Percentiles rank a stretch among this genome's conserved stretches.
Evolutionary conservation across 2,113 vertebrate genomes (phyloP).

Genomic region (Synodontis membranacea): DNA sequence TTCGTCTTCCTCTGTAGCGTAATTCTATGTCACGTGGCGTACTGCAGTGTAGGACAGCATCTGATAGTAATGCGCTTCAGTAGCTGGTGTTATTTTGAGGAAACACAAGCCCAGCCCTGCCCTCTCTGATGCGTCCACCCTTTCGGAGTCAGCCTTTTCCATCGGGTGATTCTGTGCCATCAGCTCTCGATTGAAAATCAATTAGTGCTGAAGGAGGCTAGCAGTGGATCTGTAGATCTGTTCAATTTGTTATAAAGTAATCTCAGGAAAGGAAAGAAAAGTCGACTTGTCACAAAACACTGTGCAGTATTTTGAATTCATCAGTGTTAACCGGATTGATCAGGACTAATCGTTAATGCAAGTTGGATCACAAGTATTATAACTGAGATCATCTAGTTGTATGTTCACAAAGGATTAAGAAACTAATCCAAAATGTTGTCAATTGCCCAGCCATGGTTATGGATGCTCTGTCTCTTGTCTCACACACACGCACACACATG

Average conservation of each 20-base stretch:
- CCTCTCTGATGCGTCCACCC: conserved; percentile 64
- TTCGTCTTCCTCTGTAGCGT: neutral
- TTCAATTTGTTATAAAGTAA: neutral
- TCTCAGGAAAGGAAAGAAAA: conserved; percentile 11
- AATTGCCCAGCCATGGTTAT: neutral
- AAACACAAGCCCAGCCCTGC: conserved; percentile 53
- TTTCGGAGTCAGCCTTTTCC: conserved; percentile 65
- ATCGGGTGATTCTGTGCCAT: conserved; percentile 71
- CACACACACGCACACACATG: neutral
- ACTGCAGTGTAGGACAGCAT: neutral
- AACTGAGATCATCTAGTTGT: neutral
- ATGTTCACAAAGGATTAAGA: neutral
- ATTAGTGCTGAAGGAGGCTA: conserved; percentile 69
- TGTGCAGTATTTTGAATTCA: neutral
- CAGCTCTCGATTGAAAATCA: conserved; percentile 73
- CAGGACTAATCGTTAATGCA: neutral
- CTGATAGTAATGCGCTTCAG: neutral
- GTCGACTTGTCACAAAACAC: neutral
- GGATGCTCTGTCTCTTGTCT: neutral
- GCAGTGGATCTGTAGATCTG: conserved; percentile 65
- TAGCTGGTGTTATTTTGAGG: conserved; percentile 43
- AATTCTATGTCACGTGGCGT: neutral
- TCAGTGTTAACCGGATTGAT: neutral
- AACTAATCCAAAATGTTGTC: neutral
- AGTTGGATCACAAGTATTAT: neutral